Base-by-base conservation (phyloP, 2,797 vertebrate genomes). In the Strix occidentalis region DNA sequence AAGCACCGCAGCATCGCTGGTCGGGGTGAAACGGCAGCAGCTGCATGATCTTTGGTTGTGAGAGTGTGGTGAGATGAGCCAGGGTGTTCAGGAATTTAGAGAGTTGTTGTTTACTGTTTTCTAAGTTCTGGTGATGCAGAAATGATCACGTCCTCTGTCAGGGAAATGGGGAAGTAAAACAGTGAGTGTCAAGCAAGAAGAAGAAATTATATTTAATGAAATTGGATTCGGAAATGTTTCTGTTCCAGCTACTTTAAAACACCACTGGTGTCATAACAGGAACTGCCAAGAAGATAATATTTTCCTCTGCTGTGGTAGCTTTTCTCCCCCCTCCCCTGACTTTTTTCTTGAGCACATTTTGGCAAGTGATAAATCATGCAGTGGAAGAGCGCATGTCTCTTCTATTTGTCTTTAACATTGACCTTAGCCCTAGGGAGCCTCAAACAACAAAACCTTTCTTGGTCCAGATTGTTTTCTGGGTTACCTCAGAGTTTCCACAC, bases 381-480 rank as follows among this genome's bases (percentile, higher is more conserved):
- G 72, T 53, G 78, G 90, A 87, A 93, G 70, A 94, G 63, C n/a
- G 35, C 16, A 10, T 15, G 71, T 71, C 68, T 74, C 53, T 70
- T 80, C 87, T 82, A 6, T 65, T 93, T 77, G 78, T 94, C 95
- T 97, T 95, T 91, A 93, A 96, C 81, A 82, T 60, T 90, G 95
- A 94, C 93, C 90, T 93, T 82, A 87, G 75, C 63, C n/a, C 71
- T n/a, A n/a, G 68, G 54, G 37, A 92, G 28, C 58, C 85, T 93
- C 84, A 84, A 48, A 82, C 26, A 82, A 69, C 71, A 75, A 86
- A 90, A 23, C 13, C 41, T 51, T 13, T 50, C 58, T 51, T 71
- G 37, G 45, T 17, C 69, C 79, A 75, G 33, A 2, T 25, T 57
- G 20, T 70, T 53, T 89, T 84, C 50, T 37, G 28, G 10, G 48